Percentiles rank a stretch among this genome's conserved stretches.
Evolutionary conservation across 1,140 invertebrate species (phyloP).

Genomic region (Micrasema minimum): DNA sequence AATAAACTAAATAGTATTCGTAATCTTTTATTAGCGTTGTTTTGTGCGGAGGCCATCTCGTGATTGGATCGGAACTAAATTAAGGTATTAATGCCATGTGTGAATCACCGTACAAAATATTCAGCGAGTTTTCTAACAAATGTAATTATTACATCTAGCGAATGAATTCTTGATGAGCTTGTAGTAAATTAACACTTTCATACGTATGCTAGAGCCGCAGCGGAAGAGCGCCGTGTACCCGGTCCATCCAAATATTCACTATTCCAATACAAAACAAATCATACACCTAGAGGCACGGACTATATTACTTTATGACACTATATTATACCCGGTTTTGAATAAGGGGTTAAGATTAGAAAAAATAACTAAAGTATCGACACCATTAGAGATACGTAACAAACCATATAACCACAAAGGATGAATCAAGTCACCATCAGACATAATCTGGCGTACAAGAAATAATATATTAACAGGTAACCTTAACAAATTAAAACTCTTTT

Average conservation of each 20-base stretch:
- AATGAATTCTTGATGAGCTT: background rate
- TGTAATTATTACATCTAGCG: too few species aligned
- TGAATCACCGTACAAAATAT: too few species aligned
- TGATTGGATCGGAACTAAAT: too few species aligned
- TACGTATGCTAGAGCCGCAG: background rate
- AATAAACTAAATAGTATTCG: too few species aligned
- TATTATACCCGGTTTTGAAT: background rate
- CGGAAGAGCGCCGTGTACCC: background rate
- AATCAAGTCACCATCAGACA: conserved; percentile 19
- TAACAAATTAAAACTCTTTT: conserved; percentile 35
- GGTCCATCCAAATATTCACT: conserved; percentile 19
- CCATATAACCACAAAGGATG: background rate
- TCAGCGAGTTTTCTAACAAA: too few species aligned
- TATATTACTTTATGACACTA: conserved; percentile 45
- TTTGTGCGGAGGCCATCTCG: too few species aligned
- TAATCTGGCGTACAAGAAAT: conserved; percentile 27
- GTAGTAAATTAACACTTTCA: background rate
- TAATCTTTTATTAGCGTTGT: too few species aligned
- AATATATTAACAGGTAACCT: conserved; percentile 30
- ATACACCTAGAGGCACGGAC: conserved; percentile 52
- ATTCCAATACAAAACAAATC: conserved; percentile 49
- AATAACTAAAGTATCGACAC: conserved; percentile 26
- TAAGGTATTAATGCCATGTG: too few species aligned
- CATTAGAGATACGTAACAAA: background rate
- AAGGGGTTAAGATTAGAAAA: conserved; percentile 27